A percentile compares a stretch with the other conserved stretches of the same genome.
Evolutionary conservation across 2,113 vertebrate species (phyloP).

Genomic region (Pelecanoides urinatrix): DNA sequence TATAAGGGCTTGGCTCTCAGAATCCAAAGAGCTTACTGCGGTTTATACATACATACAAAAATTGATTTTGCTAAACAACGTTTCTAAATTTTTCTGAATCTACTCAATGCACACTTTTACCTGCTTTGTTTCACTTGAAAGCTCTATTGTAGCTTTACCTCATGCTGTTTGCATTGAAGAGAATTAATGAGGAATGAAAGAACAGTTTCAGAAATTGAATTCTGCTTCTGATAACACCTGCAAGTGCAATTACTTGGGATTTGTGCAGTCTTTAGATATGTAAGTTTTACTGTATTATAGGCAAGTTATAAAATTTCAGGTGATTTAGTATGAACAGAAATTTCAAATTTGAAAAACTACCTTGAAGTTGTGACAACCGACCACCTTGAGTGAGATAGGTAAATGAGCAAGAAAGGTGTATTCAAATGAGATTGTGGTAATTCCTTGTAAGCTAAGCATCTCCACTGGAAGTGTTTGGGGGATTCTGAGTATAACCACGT

Average conservation of each 20-base stretch:
- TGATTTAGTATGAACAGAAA: not conserved
- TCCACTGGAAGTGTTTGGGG: not conserved
- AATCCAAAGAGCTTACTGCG: not conserved
- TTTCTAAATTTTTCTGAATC: not conserved
- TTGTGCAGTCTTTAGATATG: not conserved
- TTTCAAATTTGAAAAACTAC: not conserved
- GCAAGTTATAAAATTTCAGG: not conserved
- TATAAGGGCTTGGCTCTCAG: not conserved
- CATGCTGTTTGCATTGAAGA: not conserved
- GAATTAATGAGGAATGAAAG: not conserved
- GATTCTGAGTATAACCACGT: not conserved
- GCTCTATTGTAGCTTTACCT: not conserved
- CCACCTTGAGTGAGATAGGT: not conserved
- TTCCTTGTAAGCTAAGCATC: not conserved
- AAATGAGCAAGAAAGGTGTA: not conserved
- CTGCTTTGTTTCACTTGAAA: not conserved
- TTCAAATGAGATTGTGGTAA: not conserved
- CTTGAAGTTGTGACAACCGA: not conserved
- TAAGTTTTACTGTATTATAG: not conserved
- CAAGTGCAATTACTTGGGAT: not conserved
- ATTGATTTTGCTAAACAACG: not conserved
- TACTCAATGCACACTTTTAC: not conserved
- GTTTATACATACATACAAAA: not conserved
- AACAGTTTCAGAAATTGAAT: not conserved
- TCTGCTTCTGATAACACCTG: not conserved